A percentile compares a stretch with the other conserved stretches of the same genome.
Conservation (phyloP, 2,797 vertebrate species). For the Manis crassicaudata region DNA sequence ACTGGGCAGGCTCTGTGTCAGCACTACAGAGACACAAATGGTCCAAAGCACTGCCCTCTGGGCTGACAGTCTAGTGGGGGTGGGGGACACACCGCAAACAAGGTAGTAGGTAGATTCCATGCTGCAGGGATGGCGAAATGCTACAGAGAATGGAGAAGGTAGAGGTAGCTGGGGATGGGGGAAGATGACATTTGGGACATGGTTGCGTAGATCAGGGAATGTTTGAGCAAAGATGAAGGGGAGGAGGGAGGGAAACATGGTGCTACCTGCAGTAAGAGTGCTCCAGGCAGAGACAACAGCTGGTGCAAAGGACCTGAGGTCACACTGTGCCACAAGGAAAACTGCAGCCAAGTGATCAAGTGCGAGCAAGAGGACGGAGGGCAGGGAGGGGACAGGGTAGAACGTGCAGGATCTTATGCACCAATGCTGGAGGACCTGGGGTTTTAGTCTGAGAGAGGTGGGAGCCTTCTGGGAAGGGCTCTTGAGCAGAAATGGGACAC, state of each 20-base stretch:
- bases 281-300: not conserved
- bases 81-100: not conserved
- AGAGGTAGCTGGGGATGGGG: too few species aligned
- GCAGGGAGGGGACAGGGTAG: not conserved
- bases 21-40: not conserved
- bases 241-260: not conserved
- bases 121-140: not conserved
- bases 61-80: not conserved
- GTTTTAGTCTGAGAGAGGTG: not conserved
- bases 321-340: not conserved
- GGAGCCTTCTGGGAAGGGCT: not conserved
- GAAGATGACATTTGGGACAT: not conserved
- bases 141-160: not conserved
- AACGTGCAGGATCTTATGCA: rapidly evolving
- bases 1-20: not conserved
- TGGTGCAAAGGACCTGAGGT: not conserved
- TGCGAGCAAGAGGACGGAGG: not conserved
- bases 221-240: not conserved
- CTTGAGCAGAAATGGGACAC: not conserved
- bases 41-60: not conserved
- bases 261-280: not conserved
- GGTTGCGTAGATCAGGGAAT: not conserved
- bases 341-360: not conserved
- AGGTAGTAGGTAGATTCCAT: not conserved
- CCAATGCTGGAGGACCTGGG: not conserved